Evolutionary conservation across 2,888 invertebrate species (phyloP), one percentile per base, ranked within the genome.

Genomic region (Hylaea fasciaria): DNA sequence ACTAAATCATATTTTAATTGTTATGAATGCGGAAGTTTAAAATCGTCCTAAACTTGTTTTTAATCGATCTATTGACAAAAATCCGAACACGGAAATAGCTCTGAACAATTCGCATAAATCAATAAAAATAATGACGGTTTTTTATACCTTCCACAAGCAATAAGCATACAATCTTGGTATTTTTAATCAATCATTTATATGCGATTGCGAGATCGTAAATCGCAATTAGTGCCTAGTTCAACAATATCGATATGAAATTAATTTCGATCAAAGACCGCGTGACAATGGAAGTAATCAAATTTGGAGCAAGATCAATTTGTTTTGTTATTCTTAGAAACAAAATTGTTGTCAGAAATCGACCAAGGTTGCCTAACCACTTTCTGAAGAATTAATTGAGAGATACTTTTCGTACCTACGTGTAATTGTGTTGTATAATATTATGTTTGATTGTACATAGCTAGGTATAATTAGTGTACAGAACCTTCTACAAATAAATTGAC

Each of bases 221-320:
- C 10, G 37, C 37, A 37, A 37, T 37, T 12, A 37, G 37, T 37
- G 37, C 37, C 12, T 49, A 54, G 50, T 14, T 50, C 22, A 45
- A 54, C 45, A 58, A 32, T 32, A 53, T 43, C 52, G 47, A 53
- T 46, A 53, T 48, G 17, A 51, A 61, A 55, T 47, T 43, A 56
- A 61, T 61, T 40, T 56, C 43, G 10, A 48, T 39, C 45, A 55
- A 48, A 28, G 29, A 8, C 14, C 14, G 11, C 9, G 13, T 3
- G 14, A 12, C 41, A 35, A 46, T 37, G 11, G 13, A 17, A 17
- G 32, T 40, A 48, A 61, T 56, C 28, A 28, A 56, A 61, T 40
- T 39, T 61, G 43, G 61, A 52, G 51, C 61, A 56, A 56, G 56
- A 48, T 56, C 56, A 37, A 56, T 56, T 51, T 40, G 48, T 56